Evolutionary conservation across 2,888 invertebrate genomes (phyloP).

Genomic region (Rhingia campestris): DNA sequence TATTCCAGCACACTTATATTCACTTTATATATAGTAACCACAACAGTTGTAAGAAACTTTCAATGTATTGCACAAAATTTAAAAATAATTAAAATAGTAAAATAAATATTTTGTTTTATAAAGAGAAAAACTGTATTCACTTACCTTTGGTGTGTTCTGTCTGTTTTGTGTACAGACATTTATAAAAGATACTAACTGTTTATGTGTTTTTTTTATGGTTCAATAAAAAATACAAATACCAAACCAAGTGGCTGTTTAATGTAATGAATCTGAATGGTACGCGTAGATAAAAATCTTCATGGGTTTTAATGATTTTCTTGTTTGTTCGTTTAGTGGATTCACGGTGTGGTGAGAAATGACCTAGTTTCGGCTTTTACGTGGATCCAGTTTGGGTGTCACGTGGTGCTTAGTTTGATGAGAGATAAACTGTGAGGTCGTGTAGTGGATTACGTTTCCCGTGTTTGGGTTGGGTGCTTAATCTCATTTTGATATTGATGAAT

Average conservation of each 20-base stretch:
- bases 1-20: too few relatives aligned
- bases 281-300: slow-evolving; percentile 34
- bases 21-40: too few relatives aligned
- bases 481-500: too few relatives aligned
- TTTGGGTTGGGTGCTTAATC: too few relatives aligned
- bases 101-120: slow-evolving; percentile 14
- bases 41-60: neutral
- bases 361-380: slow-evolving; percentile 19
- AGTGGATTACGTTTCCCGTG: too few relatives aligned
- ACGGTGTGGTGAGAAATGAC: slow-evolving; percentile 45
- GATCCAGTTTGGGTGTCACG: slow-evolving; percentile 36
- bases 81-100: neutral
- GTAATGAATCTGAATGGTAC: slow-evolving; percentile 50
- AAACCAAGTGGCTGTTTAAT: slow-evolving; percentile 57
- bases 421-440: neutral
- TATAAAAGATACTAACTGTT: slow-evolving; percentile 71
- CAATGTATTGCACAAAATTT: neutral
- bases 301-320: slow-evolving; percentile 34
- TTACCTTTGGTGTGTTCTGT: slow-evolving; percentile 24
- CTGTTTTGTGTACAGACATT: slow-evolving; percentile 6
- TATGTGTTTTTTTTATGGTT: slow-evolving; percentile 64
- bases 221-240: slow-evolving; percentile 63
- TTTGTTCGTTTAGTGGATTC: slow-evolving; percentile 6
- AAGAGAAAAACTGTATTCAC: neutral
- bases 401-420: neutral